Conservation (phyloP, 2,888 invertebrate species). For the Platerodrilus igneus region DNA sequence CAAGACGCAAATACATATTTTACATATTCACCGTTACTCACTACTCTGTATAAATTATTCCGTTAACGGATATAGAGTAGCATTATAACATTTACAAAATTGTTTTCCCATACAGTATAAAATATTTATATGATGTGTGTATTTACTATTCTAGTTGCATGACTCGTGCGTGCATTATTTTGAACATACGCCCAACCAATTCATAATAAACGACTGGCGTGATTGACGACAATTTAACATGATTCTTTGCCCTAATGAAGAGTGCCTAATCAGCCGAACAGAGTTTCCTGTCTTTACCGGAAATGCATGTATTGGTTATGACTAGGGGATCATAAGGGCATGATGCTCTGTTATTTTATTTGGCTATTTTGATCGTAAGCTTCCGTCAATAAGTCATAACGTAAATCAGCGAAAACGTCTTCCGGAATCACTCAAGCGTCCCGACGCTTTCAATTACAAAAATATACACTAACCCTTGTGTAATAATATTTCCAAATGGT, state of each 20-base stretch:
- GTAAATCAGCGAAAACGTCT: constrained; percentile 17
- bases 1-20: too few relatives aligned
- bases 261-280: constrained; percentile 45
- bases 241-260: constrained; percentile 36
- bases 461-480: too few relatives aligned
- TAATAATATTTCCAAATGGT: too few relatives aligned
- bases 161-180: constrained; percentile 36
- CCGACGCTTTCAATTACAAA: constrained; percentile 12
- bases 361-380: constrained; percentile 25
- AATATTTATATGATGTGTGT: constrained; percentile 41
- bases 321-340: constrained; percentile 28
- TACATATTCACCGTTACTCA: too few relatives aligned
- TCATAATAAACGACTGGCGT: constrained; percentile 43
- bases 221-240: constrained; percentile 42
- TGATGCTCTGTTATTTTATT: constrained; percentile 26
- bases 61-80: constrained; percentile 35
- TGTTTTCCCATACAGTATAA: constrained; percentile 41
- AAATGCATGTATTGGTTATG: constrained; percentile 39
- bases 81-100: constrained; percentile 43
- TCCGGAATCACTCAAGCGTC: constrained; percentile 18
- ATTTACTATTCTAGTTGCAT: constrained; percentile 38
- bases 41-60: constrained; percentile 43
- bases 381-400: constrained; percentile 22
- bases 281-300: constrained; percentile 40
- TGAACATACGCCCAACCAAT: constrained; percentile 40